Percentiles rank a stretch among this genome's conserved stretches.
Conservation (phyloP, 2,797 vertebrate genomes). For the Mormyrus proboscirostris region DNA sequence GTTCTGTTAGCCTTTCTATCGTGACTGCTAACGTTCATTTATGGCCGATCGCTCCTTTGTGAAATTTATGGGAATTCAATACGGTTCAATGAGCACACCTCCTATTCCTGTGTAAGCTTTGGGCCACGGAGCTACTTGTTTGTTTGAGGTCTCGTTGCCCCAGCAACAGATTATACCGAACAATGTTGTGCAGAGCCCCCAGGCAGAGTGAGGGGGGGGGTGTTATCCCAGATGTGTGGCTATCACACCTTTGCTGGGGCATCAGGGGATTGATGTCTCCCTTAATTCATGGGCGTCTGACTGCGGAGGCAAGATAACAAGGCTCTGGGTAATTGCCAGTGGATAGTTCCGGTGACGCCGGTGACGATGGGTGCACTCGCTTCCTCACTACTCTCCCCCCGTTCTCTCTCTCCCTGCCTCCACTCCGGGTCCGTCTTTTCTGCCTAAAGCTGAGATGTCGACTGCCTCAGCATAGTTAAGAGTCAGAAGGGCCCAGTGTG, state of each 20-base stretch:
- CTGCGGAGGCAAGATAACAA: conserved; percentile 40
- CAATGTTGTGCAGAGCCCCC: conserved; percentile 30
- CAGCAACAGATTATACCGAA: conserved; percentile 54
- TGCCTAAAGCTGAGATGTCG: conserved; percentile 44
- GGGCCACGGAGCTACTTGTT: conserved; percentile 31
- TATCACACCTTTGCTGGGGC: conserved; percentile 34
- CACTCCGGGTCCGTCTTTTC: conserved; percentile 30
- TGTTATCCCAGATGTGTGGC: conserved; percentile 36
- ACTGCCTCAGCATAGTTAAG: conserved; percentile 56
- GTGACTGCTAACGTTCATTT: not conserved
- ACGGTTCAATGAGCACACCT: not conserved
- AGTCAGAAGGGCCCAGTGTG: conserved; percentile 41
- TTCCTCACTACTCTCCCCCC: not conserved
- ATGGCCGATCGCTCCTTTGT: not conserved
- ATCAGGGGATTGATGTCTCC: conserved; percentile 29
- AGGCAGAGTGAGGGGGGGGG: conserved; percentile 14
- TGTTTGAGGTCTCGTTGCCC: conserved; percentile 52
- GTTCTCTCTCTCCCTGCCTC: conserved; percentile 7
- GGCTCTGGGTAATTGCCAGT: conserved; percentile 41
- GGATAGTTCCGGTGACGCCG: conserved; percentile 33
- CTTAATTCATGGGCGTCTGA: conserved; percentile 36
- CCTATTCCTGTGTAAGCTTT: not conserved
- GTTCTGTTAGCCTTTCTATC: not conserved
- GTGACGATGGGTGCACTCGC: conserved; percentile 35
- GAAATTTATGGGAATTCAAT: not conserved